phyloP scores from a whole-genome alignment of 2,113 vertebrate species.

The Chrysochloris asiatica region DNA sequence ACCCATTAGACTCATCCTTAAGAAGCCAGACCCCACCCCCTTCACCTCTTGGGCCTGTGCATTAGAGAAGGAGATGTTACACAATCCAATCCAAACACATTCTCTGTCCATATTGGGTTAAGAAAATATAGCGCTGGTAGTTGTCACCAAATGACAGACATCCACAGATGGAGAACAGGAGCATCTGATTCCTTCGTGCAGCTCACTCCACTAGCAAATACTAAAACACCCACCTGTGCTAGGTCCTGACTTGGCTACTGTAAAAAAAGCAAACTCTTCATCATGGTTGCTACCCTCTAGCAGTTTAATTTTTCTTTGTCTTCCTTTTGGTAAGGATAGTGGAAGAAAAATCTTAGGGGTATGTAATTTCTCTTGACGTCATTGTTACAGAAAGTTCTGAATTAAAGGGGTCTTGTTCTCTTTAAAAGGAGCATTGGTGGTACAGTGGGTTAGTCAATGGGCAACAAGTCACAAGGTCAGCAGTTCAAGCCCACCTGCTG shows the following conservation, averaged over 20 bases:
- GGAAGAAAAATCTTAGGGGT: background rate
- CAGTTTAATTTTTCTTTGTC: background rate
- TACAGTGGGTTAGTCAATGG: background rate
- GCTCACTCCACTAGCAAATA: background rate
- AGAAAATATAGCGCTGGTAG: conserved; percentile 52
- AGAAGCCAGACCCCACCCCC: conserved; percentile 57
- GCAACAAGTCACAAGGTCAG: background rate
- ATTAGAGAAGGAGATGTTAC: conserved; percentile 27
- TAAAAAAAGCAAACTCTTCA: background rate
- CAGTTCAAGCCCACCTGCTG: background rate
- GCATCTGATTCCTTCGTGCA: background rate
- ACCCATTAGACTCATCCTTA: conserved; percentile 61
- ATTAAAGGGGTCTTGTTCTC: background rate
- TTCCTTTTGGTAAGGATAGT: background rate
- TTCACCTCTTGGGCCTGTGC: conserved; percentile 7
- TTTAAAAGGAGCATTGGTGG: background rate
- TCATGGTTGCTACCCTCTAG: background rate
- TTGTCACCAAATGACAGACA: conserved; percentile 75
- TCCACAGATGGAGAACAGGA: conserved; percentile 57
- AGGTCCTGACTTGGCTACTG: background rate
- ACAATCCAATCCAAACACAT: conserved; percentile 74
- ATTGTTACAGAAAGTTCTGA: background rate
- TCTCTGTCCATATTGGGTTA: conserved; percentile 72
- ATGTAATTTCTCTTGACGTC: background rate
- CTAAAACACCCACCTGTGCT: conserved; percentile 37